Conservation (phyloP, 2,113 vertebrate species). For the Nesogale talazaci region DNA sequence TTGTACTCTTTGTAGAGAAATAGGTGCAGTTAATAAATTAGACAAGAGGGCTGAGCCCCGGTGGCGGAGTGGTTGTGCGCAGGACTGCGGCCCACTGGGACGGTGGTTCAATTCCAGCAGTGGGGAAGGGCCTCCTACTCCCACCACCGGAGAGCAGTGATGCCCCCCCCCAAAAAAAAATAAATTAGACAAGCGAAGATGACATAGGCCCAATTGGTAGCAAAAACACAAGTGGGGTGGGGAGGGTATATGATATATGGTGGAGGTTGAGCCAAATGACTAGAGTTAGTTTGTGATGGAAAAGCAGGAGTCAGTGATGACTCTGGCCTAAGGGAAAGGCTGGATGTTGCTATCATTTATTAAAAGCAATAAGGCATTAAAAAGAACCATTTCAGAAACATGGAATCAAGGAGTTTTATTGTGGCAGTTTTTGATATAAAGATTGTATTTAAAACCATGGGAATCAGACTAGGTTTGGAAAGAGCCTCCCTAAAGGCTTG, state of each 20-base stretch:
- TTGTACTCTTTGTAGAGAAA: too few species aligned
- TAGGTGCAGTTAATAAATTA: too few species aligned
- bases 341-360: not conserved
- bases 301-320: not conserved
- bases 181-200: not conserved
- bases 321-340: not conserved
- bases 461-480: not conserved
- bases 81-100: too few species aligned
- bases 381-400: not conserved
- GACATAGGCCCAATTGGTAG: not conserved
- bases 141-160: too few species aligned
- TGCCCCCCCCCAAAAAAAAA: too few species aligned
- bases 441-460: slow-evolving; percentile 3
- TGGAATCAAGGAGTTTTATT: not conserved
- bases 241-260: too few species aligned
- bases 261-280: not conserved
- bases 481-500: not conserved
- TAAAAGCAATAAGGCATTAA: not conserved
- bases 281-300: not conserved
- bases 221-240: not conserved
- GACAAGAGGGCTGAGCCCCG: too few species aligned
- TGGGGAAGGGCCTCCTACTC: too few species aligned
- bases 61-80: too few species aligned
- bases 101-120: too few species aligned
- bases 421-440: not conserved